Percentiles rank a stretch among this genome's conserved stretches.
These are phyloP conservation scores for Acestrorhynchus altus DNA, from an alignment of 2,797 vertebrate genomes.

Conservation along the genomic window DNA sequence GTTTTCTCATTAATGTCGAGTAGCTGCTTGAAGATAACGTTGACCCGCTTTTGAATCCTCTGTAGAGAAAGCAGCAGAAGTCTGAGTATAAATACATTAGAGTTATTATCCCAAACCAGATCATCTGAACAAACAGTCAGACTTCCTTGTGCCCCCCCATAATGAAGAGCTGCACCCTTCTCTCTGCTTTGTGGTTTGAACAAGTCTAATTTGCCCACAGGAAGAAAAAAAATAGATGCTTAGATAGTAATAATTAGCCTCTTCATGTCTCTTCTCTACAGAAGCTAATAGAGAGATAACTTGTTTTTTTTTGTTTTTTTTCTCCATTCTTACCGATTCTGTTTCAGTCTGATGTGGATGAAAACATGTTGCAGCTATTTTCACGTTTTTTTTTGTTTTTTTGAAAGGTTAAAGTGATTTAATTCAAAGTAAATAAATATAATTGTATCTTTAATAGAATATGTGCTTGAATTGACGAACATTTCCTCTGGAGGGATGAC, in stretches of 20 bases:
- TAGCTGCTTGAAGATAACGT: conserved; percentile 38
- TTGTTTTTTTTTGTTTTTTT: background rate
- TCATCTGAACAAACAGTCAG: conserved; percentile 26
- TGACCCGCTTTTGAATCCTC: conserved; percentile 35
- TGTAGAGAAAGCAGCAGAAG: conserved; percentile 24
- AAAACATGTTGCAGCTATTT: background rate
- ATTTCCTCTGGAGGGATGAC: background rate
- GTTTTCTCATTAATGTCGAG: conserved; percentile 44
- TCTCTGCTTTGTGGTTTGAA: conserved; percentile 18
- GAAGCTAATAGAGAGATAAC: background rate
- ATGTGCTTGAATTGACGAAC: background rate
- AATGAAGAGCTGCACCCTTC: background rate
- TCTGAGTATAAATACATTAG: conserved; percentile 43
- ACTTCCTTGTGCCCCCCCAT: conserved; percentile 3
- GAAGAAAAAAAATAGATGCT: conserved; percentile 18
- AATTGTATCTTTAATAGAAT: background rate
- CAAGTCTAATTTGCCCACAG: background rate
- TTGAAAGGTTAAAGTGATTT: background rate
- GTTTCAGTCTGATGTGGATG: background rate
- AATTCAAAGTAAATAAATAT: background rate
- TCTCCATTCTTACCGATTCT: background rate
- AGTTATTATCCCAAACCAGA: conserved; percentile 29
- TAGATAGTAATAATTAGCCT: conserved; percentile 12
- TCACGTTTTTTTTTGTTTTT: conserved; percentile 2
- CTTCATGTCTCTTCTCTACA: conserved; percentile 11